Evolutionary conservation across 2,113 vertebrate genomes (phyloP), one percentile per base, ranked within the genome.

Genomic region (Amblyornis subalaris): DNA sequence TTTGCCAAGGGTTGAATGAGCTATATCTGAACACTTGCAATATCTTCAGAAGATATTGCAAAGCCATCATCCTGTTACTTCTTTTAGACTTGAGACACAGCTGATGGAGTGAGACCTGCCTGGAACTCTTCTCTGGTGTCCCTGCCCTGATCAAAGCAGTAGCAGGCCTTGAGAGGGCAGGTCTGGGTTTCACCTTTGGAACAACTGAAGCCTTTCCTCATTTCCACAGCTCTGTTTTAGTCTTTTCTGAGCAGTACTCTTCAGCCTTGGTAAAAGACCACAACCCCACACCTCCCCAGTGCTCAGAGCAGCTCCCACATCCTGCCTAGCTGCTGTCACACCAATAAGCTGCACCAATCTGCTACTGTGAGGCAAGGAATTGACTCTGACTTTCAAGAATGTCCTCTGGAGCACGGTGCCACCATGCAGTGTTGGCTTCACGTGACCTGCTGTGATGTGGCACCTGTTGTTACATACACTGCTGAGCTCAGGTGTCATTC

Each of bases 381-480:
- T 29, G 38, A n/a, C 21, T 36, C 26, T 35, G 35, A 21, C 20
- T 76, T 82, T 53, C 0, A 1, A 74, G 60, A 18, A 26, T 35
- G 20, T 15, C 16, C 74, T 38, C 24, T 18, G 55, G 15, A 71
- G 9, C 38, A 40, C 23, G 76, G 24, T 24, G 45, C 22, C 12
- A 29, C 8, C 16, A 12, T 10, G 4, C 18, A 57, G 26, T 1
- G 3, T 24, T 9, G 42, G 33, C 19, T 60, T 35, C 24, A 35
- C 0, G 3, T 33, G 55, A 33, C 0, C 0, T n/a, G 67, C 29
- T 48, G 11, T 77, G 45, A 55, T 36, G 9, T 16, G n/a, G 47
- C 23, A 69, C 10, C 17, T 48, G 31, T 28, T 31, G 55, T 44
- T 29, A 14, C 0, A 2, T 54, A 55, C 2, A 6, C 8, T 71